Evolutionary conservation across 2,797 vertebrate genomes (phyloP).

Genomic region (Uromys caudimaculatus): DNA sequence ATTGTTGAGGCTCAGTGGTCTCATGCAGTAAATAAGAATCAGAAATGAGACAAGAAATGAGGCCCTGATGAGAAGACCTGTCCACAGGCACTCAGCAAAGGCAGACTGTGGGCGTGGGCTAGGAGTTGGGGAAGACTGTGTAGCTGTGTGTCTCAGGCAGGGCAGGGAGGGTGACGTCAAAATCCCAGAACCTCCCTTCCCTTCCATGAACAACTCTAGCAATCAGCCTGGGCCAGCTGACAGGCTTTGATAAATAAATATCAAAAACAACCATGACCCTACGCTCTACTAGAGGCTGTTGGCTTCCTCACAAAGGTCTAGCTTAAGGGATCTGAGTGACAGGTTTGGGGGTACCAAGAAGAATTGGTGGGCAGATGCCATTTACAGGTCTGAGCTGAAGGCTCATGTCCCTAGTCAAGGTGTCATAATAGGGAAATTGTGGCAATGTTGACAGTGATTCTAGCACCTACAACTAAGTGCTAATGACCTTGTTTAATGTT

Average conservation of each 20-base stretch:
- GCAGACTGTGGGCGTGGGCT: no score
- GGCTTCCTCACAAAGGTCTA: neutral
- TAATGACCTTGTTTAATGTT: conserved; percentile 3
- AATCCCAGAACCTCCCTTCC: neutral
- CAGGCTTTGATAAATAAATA: conserved; percentile 65
- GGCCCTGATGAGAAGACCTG: neutral
- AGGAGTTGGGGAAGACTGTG: neutral
- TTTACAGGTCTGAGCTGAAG: neutral
- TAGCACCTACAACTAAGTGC: neutral
- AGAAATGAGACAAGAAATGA: neutral
- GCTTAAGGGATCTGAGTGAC: neutral
- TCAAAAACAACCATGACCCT: conserved; percentile 27
- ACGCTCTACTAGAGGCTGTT: neutral
- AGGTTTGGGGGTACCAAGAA: neutral
- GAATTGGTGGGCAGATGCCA: neutral
- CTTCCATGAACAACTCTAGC: neutral
- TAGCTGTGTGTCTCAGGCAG: neutral
- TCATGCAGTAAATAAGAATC: neutral
- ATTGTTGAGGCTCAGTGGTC: neutral
- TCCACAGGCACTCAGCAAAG: neutral
- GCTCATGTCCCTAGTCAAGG: neutral
- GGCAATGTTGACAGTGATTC: neutral
- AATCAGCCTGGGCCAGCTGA: conserved; percentile 27
- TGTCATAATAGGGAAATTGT: neutral
- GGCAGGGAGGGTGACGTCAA: neutral